Percentiles rank a stretch among this genome's conserved stretches.
These are phyloP conservation scores for Thereva unica DNA, from an alignment of 2,888 invertebrate species.

Conservation along the genomic window DNA sequence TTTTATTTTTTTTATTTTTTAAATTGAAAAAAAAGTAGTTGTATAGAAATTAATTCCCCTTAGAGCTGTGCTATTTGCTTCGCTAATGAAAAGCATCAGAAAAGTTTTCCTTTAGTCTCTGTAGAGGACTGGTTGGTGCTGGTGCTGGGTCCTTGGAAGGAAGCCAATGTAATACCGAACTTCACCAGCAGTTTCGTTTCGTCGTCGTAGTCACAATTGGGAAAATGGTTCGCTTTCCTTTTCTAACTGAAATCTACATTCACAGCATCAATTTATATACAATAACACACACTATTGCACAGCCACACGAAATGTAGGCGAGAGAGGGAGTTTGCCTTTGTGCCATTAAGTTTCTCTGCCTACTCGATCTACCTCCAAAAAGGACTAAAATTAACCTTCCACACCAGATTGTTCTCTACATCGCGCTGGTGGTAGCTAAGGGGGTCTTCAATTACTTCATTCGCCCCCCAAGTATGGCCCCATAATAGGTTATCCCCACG, in stretches of 20 bases:
- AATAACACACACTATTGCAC: no score
- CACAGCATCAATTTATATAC: no score
- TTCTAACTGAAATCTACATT: background rate
- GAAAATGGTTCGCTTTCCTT: background rate
- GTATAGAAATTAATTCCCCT: constrained; percentile 11
- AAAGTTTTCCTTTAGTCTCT: background rate
- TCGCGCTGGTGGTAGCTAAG: background rate
- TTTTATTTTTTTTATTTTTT: background rate
- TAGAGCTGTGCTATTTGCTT: background rate
- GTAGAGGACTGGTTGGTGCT: background rate
- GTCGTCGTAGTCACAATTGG: constrained; percentile 3
- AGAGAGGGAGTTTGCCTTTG: background rate
- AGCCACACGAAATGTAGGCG: no score
- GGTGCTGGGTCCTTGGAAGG: background rate
- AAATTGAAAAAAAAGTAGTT: constrained; percentile 13
- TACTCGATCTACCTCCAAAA: constrained; percentile 3
- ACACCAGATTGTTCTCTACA: background rate
- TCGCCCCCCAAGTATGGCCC: no score
- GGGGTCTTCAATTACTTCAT: no score
- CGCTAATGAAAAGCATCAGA: constrained; percentile 16
- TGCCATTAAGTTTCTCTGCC: constrained; percentile 9
- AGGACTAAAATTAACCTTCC: background rate
- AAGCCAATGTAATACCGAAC: constrained; percentile 20
- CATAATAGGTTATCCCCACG: no score
- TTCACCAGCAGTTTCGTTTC: constrained; percentile 16